Evolutionary conservation across 2,888 invertebrate genomes (phyloP).

Genomic region (Calameuta pallipes): DNA sequence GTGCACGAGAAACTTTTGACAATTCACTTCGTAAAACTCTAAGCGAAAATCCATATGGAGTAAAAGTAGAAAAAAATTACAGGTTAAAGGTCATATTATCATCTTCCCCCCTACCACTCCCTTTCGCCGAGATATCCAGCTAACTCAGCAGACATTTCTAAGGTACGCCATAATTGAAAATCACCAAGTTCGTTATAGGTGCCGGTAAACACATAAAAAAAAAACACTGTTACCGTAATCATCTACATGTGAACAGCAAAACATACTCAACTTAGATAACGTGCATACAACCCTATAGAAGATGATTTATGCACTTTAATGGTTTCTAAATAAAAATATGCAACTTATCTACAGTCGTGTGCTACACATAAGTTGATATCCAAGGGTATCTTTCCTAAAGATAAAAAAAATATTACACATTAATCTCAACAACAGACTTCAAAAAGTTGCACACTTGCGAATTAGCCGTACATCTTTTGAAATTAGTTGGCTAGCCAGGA

Average conservation of each 20-base stretch:
- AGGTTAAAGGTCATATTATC: neutral
- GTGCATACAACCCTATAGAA: too few relatives aligned
- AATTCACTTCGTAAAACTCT: neutral
- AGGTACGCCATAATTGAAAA: neutral
- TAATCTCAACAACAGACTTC: neutral
- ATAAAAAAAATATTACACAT: neutral
- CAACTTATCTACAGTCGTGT: too few relatives aligned
- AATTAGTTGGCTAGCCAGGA: neutral
- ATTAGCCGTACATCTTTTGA: neutral
- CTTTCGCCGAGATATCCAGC: neutral
- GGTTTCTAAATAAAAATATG: too few relatives aligned
- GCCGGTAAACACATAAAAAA: neutral
- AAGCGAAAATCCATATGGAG: neutral
- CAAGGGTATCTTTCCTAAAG: neutral
- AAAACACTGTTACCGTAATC: neutral
- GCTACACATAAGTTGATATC: too few relatives aligned
- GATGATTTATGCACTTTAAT: too few relatives aligned
- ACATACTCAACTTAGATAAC: neutral
- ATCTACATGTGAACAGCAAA: neutral
- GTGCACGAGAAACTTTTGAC: neutral
- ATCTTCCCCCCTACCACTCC: neutral
- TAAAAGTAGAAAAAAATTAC: neutral
- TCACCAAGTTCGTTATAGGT: neutral
- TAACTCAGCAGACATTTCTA: neutral
- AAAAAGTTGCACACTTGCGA: neutral